Evolutionary conservation across 2,113 vertebrate species (phyloP).

Genomic region (Anser brachyrhynchus): DNA sequence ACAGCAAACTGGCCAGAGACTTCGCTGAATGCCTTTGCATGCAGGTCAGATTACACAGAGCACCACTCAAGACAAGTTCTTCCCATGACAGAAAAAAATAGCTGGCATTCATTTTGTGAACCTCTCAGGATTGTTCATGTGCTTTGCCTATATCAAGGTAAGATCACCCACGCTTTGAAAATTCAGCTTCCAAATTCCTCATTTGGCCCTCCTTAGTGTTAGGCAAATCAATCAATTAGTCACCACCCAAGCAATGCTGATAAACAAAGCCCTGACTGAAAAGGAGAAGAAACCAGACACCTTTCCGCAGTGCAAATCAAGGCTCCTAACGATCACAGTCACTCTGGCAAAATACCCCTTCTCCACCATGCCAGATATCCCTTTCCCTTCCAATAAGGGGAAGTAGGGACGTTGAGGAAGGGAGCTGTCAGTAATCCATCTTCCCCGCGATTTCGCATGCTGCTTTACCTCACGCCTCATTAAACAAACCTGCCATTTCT

Average conservation of each 20-base stretch:
- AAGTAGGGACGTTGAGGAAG: not conserved
- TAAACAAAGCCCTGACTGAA: not conserved
- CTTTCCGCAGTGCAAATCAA: not conserved
- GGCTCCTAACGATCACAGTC: not conserved
- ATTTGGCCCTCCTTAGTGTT: not conserved
- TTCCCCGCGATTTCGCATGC: not conserved
- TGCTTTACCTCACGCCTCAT: constrained; percentile 23
- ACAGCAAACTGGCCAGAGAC: not conserved
- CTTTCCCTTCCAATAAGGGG: not conserved
- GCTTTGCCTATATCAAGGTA: not conserved
- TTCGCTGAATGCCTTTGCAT: not conserved
- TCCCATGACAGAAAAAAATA: not conserved
- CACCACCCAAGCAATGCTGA: not conserved
- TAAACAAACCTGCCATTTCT: constrained; percentile 54
- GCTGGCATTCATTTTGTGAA: not conserved
- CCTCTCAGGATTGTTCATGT: not conserved
- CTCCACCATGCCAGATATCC: not conserved
- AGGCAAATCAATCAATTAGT: not conserved
- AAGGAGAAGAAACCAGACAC: not conserved
- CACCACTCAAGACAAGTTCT: not conserved
- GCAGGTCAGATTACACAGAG: not conserved
- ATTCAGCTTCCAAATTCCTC: not conserved
- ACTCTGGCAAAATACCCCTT: not conserved
- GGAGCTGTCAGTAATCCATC: not conserved
- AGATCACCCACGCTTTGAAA: not conserved